phyloP scores from a whole-genome alignment of 1,140 invertebrate genomes.

The Drosophila ironensis region DNA sequence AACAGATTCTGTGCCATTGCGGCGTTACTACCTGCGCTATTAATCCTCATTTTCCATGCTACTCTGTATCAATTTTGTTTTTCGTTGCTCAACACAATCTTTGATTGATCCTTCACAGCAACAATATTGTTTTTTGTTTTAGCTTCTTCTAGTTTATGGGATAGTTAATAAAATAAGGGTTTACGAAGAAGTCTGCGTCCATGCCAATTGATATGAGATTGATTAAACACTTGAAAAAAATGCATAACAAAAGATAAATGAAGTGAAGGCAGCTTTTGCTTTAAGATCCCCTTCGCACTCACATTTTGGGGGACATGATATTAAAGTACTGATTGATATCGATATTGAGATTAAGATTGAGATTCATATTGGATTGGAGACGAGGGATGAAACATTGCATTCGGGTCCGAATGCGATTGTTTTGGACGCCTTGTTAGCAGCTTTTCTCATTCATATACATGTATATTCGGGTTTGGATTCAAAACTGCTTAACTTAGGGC shows the following conservation, averaged over 20 bases:
- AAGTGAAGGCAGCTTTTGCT: not conserved
- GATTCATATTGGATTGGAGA: not conserved
- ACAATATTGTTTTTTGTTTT: not conserved
- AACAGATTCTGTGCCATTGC: constrained; percentile 40
- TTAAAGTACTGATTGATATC: too few species aligned
- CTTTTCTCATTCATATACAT: too few species aligned
- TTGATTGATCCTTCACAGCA: too few species aligned
- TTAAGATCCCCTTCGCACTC: constrained; percentile 14
- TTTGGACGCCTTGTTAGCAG: too few species aligned
- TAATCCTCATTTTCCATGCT: constrained; percentile 19
- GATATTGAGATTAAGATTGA: not conserved
- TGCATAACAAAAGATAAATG: not conserved
- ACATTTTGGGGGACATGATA: too few species aligned
- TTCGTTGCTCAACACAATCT: not conserved
- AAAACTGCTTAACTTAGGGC: constrained; percentile 16
- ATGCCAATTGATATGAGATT: constrained; percentile 24
- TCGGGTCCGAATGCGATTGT: too few species aligned
- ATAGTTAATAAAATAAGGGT: not conserved
- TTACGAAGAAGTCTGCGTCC: constrained; percentile 39
- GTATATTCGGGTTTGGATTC: too few species aligned
- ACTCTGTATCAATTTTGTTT: not conserved
- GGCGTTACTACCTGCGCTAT: not conserved
- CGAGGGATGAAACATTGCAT: not conserved
- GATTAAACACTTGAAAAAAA: constrained; percentile 26
- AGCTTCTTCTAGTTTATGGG: not conserved